A percentile compares a stretch with the other conserved stretches of the same genome.
Conservation (phyloP, 1,140 invertebrate species). For the Coptotermes formosanus region DNA sequence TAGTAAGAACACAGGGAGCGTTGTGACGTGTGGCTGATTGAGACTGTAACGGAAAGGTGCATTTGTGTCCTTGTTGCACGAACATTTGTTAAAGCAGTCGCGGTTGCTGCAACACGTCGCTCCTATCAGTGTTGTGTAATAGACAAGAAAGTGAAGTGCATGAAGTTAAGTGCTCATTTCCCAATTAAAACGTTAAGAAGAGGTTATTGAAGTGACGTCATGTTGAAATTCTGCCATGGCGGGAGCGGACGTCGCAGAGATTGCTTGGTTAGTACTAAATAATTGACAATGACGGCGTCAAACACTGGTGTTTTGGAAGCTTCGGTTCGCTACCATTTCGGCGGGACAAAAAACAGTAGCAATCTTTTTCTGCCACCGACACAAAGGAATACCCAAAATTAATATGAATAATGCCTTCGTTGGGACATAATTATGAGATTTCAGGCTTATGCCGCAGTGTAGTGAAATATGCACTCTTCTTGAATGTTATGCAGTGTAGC, state of each 20-base stretch:
- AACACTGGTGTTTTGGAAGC: neutral
- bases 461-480: no score
- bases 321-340: neutral
- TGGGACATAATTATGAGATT: no score
- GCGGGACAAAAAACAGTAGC: neutral
- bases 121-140: neutral
- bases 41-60: no score
- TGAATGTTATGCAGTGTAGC: no score
- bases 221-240: constrained; percentile 3
- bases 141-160: neutral
- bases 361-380: neutral
- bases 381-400: neutral
- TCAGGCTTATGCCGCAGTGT: no score
- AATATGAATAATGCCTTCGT: neutral
- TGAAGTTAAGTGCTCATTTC: neutral
- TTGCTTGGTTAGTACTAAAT: neutral
- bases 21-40: no score
- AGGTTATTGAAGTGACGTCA: neutral
- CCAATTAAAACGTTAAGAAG: neutral
- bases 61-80: no score
- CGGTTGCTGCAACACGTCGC: no score
- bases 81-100: no score
- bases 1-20: no score
- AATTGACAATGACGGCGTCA: neutral
- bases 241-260: constrained; percentile 5